A percentile compares a stretch with the other conserved stretches of the same genome.
Conservation (phyloP, 2,113 vertebrate genomes). For the Syrmaticus mikado region DNA sequence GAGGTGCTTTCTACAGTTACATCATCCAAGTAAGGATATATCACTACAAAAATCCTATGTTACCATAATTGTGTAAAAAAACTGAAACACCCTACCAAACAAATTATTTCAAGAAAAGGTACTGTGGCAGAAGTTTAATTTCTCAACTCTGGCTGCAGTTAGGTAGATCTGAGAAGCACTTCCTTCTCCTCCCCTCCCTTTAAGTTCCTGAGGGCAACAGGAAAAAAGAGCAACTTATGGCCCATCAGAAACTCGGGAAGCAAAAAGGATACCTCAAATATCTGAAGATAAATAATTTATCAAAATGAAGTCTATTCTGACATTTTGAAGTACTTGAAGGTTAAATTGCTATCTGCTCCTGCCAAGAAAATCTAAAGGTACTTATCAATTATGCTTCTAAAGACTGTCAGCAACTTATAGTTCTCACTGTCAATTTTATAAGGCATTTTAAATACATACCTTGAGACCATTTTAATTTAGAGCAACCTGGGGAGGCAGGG, state of each 20-base stretch:
- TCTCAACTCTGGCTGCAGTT: not conserved
- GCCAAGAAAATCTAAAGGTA: not conserved
- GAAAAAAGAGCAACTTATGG: not conserved
- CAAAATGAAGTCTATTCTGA: not conserved
- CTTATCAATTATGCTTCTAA: not conserved
- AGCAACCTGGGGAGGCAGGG: fast-evolving
- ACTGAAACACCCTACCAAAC: not conserved
- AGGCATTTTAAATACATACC: not conserved
- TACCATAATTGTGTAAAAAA: not conserved
- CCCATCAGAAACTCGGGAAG: not conserved
- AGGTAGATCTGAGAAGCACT: not conserved
- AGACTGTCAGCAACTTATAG: not conserved
- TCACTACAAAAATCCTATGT: not conserved
- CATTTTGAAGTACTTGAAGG: not conserved
- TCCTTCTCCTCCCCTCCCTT: not conserved
- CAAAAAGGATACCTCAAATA: not conserved
- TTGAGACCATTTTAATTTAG: not conserved
- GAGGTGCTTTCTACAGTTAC: not conserved
- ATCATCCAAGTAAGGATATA: not conserved
- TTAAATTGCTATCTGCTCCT: not conserved
- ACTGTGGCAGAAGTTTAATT: not conserved
- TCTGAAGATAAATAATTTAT: not conserved
- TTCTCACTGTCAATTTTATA: not conserved
- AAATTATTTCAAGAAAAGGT: not conserved
- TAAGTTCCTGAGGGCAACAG: not conserved